Percentiles rank a stretch among this genome's conserved stretches.
Evolutionary conservation across 2,113 vertebrate genomes (phyloP).

Genomic region (Eolophus roseicapilla): DNA sequence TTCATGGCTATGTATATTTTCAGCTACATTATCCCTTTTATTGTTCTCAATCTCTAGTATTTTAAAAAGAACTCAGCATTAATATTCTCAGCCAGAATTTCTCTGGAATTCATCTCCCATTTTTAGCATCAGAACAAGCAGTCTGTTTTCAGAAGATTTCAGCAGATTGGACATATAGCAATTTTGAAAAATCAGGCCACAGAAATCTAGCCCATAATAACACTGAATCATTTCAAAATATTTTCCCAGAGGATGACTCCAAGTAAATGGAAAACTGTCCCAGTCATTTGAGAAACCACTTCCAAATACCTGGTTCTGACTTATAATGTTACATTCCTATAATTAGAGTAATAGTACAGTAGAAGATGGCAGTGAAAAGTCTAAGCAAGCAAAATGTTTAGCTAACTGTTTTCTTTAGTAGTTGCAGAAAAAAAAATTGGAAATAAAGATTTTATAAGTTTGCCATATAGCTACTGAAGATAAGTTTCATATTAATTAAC

Average conservation of each 20-base stretch:
- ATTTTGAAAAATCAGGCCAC: conserved; percentile 11
- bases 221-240: neutral
- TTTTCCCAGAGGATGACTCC: neutral
- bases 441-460: neutral
- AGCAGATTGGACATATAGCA: neutral
- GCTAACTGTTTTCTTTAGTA: neutral
- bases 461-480: neutral
- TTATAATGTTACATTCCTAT: neutral
- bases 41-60: neutral
- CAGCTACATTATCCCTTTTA: neutral
- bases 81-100: neutral
- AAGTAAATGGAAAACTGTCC: neutral
- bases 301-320: neutral
- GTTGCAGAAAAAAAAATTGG: neutral
- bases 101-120: neutral
- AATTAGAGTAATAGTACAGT: neutral
- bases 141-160: neutral
- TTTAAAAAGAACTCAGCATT: neutral
- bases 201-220: neutral
- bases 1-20: neutral
- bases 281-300: neutral
- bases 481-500: neutral
- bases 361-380: neutral
- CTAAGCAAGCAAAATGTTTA: neutral
- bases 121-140: neutral